Conservation (phyloP, 2,888 invertebrate species). For the Orthosia gothica region DNA sequence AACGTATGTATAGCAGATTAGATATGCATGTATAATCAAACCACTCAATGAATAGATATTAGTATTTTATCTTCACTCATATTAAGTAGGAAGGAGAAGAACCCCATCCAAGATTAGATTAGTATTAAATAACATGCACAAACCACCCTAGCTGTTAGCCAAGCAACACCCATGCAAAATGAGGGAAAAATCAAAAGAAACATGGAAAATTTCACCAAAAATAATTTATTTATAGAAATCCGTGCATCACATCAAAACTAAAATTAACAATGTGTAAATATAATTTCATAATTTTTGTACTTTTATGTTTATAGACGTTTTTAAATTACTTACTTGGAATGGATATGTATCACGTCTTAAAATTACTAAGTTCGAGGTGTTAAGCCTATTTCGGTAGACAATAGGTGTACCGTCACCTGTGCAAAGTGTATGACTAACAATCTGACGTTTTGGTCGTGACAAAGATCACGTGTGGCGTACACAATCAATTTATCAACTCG, state of each 20-base stretch:
- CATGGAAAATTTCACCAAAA: constrained; percentile 71
- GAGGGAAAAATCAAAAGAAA: constrained; percentile 77
- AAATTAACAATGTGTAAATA: constrained; percentile 63
- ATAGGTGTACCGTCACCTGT: constrained; percentile 59
- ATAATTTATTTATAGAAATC: constrained; percentile 73
- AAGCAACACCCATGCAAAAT: constrained; percentile 72
- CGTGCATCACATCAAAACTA: constrained; percentile 63
- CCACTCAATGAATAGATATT: constrained; percentile 26
- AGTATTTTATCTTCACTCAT: constrained; percentile 17
- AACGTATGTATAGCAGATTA: constrained; percentile 18
- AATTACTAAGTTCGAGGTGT: constrained; percentile 18
- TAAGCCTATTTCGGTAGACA: constrained; percentile 23
- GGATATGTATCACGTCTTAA: constrained; percentile 54
- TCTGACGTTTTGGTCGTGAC: constrained; percentile 25
- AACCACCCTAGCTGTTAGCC: constrained; percentile 64
- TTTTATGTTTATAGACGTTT: constrained; percentile 58
- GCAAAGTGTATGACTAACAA: constrained; percentile 61
- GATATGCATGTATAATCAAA: constrained; percentile 25
- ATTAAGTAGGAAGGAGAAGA: constrained; percentile 21
- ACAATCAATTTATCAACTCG: constrained; percentile 66
- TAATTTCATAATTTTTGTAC: constrained; percentile 59
- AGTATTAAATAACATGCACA: constrained; percentile 62
- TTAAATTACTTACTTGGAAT: constrained; percentile 65
- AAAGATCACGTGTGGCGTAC: constrained; percentile 55
- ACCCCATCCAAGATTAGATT: constrained; percentile 32